These are phyloP conservation scores for Epistrophella euchroma DNA, from an alignment of 2,888 invertebrate species.

Conservation along the genomic window DNA sequence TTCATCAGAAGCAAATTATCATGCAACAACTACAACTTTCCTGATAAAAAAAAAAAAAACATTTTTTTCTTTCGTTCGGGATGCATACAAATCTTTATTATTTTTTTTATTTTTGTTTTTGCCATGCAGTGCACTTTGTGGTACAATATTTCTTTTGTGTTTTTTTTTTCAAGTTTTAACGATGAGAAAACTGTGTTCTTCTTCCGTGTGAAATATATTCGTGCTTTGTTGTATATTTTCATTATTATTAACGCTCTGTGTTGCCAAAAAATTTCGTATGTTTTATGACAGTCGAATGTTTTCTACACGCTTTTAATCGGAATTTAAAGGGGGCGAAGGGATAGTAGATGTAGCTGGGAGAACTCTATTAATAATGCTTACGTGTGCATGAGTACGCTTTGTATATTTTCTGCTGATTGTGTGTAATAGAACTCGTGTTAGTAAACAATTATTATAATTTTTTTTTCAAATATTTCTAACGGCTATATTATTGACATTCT, in stretches of 20 bases:
- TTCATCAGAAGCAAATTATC: slow-evolving; percentile 38
- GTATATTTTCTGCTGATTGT: not conserved
- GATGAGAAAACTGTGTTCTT: slow-evolving; percentile 32
- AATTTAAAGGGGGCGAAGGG: slow-evolving; percentile 36
- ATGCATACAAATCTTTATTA: slow-evolving; percentile 9
- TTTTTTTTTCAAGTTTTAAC: slow-evolving; percentile 11
- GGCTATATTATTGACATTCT: too few species aligned
- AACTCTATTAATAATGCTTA: slow-evolving; percentile 67
- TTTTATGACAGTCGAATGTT: slow-evolving; percentile 62
- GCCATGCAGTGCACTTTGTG: slow-evolving; percentile 29
- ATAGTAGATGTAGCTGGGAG: not conserved
- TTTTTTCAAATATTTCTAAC: not conserved
- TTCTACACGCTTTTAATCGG: slow-evolving; percentile 58
- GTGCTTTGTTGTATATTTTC: slow-evolving; percentile 57
- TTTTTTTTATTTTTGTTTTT: slow-evolving; percentile 1
- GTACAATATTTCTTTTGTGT: not conserved
- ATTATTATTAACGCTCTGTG: slow-evolving; percentile 20
- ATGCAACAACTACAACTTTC: slow-evolving; percentile 46
- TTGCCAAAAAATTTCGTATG: slow-evolving; percentile 54
- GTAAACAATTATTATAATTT: slow-evolving; percentile 27
- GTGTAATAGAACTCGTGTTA: slow-evolving; percentile 6
- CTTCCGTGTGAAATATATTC: slow-evolving; percentile 42
- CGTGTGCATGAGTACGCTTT: slow-evolving; percentile 37
- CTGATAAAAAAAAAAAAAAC: slow-evolving; percentile 49
- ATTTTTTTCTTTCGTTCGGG: not conserved